A percentile compares a stretch with the other conserved stretches of the same genome.
phyloP scores from a whole-genome alignment of 1,140 invertebrate species.

The Sinella curviseta region DNA sequence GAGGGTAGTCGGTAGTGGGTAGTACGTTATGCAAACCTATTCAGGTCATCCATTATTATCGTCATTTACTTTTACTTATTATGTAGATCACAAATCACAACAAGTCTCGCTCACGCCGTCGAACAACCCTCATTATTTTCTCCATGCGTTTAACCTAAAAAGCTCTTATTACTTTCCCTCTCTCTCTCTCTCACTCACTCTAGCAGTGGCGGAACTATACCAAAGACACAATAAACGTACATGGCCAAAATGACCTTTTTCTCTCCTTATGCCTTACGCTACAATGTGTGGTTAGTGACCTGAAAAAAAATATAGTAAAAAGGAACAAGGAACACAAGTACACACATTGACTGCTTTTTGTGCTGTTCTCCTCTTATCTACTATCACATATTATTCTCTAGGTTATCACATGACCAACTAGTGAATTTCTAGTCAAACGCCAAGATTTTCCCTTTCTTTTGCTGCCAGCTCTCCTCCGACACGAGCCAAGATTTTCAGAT shows the following conservation, averaged over 20 bases:
- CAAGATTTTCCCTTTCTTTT: conserved; percentile 6
- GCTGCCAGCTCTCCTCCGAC: not conserved
- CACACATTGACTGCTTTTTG: not conserved
- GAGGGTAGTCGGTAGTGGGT: not conserved
- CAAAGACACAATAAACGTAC: not conserved
- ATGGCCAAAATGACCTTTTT: not conserved
- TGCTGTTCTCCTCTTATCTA: not conserved
- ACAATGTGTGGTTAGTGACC: not conserved
- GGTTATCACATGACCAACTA: not conserved
- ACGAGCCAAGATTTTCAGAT: not conserved
- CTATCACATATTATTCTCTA: not conserved
- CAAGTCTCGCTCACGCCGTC: not conserved
- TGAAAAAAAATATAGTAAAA: not conserved
- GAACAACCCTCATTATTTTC: not conserved
- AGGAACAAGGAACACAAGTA: not conserved
- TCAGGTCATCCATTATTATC: not conserved
- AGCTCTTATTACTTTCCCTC: not conserved
- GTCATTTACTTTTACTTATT: not conserved
- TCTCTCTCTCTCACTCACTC: not conserved
- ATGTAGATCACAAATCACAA: not conserved
- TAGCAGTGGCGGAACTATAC: not conserved
- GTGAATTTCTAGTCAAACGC: not conserved
- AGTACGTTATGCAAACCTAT: not conserved
- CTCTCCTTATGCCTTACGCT: no score
- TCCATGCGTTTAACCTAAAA: not conserved